Evolutionary conservation across 2,888 invertebrate genomes (phyloP).

Genomic region (Melanophora roralis): DNA sequence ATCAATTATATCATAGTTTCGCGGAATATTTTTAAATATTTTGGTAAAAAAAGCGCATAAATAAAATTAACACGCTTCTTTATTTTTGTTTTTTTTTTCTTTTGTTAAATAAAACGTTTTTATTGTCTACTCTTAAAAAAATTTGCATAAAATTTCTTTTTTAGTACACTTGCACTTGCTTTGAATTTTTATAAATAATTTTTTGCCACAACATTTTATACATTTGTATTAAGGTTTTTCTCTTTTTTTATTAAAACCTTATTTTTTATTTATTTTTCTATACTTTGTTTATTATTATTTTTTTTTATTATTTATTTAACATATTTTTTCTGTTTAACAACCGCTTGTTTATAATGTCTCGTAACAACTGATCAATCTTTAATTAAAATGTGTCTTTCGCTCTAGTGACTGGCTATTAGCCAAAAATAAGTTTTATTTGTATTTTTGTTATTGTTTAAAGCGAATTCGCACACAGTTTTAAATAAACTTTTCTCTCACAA

Average conservation of each 20-base stretch:
- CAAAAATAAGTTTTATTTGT: constrained; percentile 6
- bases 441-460: constrained; percentile 16
- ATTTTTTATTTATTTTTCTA: not conserved
- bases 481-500: constrained; percentile 1
- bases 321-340: constrained; percentile 4
- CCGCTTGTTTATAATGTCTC: constrained; percentile 40
- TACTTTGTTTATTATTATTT: not conserved
- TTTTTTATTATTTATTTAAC: not conserved
- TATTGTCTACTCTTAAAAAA: too few species aligned
- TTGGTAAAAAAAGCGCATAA: not conserved
- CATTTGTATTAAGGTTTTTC: too few species aligned
- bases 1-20: constrained; percentile 24
- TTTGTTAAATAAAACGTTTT: too few species aligned
- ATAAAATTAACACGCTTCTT: too few species aligned
- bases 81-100: not conserved
- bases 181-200: not conserved
- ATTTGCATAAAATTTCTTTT: too few species aligned
- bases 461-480: constrained; percentile 1
- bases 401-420: constrained; percentile 35
- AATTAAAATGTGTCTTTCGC: constrained; percentile 34
- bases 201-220: not conserved
- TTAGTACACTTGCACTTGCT: not conserved
- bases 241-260: not conserved
- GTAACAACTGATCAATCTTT: constrained; percentile 54
- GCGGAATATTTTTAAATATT: not conserved